Percentiles rank a stretch among this genome's conserved stretches.
Conservation (phyloP, 2,888 invertebrate species). For the Mechanitis mazaeus region DNA sequence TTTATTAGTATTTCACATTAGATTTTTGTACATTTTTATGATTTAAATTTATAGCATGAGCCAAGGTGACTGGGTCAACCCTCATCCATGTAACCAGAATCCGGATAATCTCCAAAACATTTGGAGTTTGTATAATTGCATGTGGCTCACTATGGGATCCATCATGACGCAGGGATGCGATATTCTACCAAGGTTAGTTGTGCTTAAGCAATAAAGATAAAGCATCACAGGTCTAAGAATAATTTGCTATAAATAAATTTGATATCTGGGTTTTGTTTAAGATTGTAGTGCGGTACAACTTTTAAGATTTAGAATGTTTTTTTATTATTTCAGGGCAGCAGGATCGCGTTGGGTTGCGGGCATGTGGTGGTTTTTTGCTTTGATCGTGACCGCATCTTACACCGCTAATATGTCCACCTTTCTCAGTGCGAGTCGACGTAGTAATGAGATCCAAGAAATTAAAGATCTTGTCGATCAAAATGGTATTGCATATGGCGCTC, state of each 20-base stretch:
- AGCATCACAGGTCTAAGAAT: too few species aligned
- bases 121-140: constrained; percentile 90
- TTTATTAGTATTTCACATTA: too few species aligned
- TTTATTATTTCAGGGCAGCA: constrained; percentile 79
- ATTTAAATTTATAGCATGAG: constrained; percentile 79
- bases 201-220: too few species aligned
- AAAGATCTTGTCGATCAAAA: constrained; percentile 90
- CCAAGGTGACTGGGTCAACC: constrained; percentile 95
- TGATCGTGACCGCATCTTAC: constrained; percentile 91
- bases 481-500: constrained; percentile 89
- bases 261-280: not conserved
- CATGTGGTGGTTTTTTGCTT: constrained; percentile 95
- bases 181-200: constrained; percentile 87
- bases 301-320: too few species aligned
- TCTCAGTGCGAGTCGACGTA: constrained; percentile 86
- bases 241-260: too few species aligned
- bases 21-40: too few species aligned
- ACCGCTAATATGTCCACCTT: constrained; percentile 88
- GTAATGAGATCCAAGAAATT: constrained; percentile 86
- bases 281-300: not conserved
- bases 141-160: constrained; percentile 95
- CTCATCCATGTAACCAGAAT: constrained; percentile 91
- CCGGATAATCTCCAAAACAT: constrained; percentile 92
- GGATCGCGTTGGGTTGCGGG: constrained; percentile 92
- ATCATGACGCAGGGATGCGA: constrained; percentile 96